Evolutionary conservation across 1,140 invertebrate genomes (phyloP), one percentile per base, ranked within the genome.

Genomic region (Trachymyrmex septentrionalis): DNA sequence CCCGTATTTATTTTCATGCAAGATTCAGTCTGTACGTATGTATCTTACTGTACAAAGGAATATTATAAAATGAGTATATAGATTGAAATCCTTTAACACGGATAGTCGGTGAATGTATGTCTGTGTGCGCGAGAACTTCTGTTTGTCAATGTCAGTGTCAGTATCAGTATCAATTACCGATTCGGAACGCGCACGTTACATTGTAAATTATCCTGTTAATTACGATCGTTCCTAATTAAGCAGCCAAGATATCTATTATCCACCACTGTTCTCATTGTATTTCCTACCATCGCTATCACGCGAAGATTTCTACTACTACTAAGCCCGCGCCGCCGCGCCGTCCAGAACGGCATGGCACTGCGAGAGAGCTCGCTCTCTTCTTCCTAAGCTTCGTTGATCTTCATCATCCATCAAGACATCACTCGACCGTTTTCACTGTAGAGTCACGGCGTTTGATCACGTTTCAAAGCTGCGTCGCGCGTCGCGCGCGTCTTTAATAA

Each of bases 361-460:
- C 53, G 53, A n/a, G 50, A n/a, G 50, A 48, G 64, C 48, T 9
- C 76, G 44, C 27, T 66, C 48, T 48, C 73, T 64, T 59, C 66
- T 69, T 64, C 76, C 78, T 64, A 73, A 78, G 80, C 24, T 86
- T 76, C 90, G 80, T 86, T 82, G 89, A 89, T 89, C 88, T 90
- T 88, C 88, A 75, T 90, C 88, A 87, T 89, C 71, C 87, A 67
- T 89, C 87, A 84, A 80, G 89, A 84, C 75, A 81, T 88, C 87
- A n/a, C n/a, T 76, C 87, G 85, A 85, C 86, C 84, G 85, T 92
- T 90, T 92, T 87, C 75, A 76, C 61, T 87, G 57, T 85, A 80
- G 88, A 84, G 89, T 89, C 88, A 86, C 91, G 88, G 87, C 91
- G 90, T 92, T 92, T 93, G 92, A 93, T 93, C 92, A 88, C 92